These are phyloP conservation scores for Campoplex capitator DNA, from an alignment of 2,888 invertebrate species.

Conservation along the genomic window DNA sequence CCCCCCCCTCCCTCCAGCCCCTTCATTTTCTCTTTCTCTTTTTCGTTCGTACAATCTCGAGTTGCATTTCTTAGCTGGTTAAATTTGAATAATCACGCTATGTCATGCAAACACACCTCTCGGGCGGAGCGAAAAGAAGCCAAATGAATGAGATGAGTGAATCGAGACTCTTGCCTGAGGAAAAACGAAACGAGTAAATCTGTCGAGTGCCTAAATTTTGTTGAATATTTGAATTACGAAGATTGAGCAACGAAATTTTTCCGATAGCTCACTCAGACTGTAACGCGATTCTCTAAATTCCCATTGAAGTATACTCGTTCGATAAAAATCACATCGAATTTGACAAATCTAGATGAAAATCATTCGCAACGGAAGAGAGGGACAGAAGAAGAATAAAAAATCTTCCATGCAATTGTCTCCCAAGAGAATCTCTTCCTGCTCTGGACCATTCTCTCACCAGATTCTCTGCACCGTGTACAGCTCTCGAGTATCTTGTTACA, in stretches of 20 bases:
- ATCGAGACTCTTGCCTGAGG: not conserved
- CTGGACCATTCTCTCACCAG: conserved; percentile 9
- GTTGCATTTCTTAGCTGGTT: conserved; percentile 47
- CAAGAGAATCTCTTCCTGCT: too few relatives aligned
- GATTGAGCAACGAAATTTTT: not conserved
- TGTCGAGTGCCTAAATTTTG: not conserved
- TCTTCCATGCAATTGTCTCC: not conserved
- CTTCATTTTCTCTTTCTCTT: not conserved
- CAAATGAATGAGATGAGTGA: conserved; percentile 12
- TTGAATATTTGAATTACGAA: not conserved
- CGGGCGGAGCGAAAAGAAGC: conserved; percentile 4
- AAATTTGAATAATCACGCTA: conserved; percentile 77
- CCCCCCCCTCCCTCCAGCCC: not conserved
- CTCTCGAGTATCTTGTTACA: conserved; percentile 59
- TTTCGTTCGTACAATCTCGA: conserved; percentile 12
- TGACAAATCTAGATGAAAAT: not conserved
- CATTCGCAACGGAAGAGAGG: not conserved
- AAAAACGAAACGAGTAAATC: not conserved
- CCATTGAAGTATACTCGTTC: not conserved
- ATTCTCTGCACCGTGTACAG: not conserved
- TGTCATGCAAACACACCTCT: conserved; percentile 72
- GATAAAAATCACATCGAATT: not conserved
- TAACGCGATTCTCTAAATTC: not conserved
- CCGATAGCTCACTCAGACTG: not conserved
- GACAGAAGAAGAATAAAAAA: not conserved